Evolutionary conservation across 2,888 invertebrate genomes (phyloP), one percentile per base, ranked within the genome.

Genomic region (Drosophila diplacantha): DNA sequence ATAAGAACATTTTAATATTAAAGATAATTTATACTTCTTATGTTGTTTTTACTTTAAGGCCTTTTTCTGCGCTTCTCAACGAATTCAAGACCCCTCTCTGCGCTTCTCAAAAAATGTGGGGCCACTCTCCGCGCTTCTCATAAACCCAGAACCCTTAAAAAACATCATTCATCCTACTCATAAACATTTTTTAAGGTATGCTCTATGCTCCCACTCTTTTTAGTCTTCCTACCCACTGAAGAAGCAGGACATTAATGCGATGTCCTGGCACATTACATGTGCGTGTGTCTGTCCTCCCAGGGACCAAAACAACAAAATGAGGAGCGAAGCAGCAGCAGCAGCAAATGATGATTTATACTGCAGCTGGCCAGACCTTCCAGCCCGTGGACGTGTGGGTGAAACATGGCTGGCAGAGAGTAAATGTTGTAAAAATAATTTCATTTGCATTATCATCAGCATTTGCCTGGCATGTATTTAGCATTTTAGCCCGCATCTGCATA

Each of bases 281-380:
- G 20, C 20, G 37, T 18, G 6, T 72, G 39, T 35, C 52, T 6
- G 29, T 31, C 20, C 18, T 49, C 16, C 34, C 52, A 39, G 39
- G 32, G 18, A 29, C 20, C 20, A 37, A 46, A 35, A 49, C 63
- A 47, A 41, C 49, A 29, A 59, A 62, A 37, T 62, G 44, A 35
- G 54, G 29, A 46, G 51, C 44, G 8, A 20, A 63, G 38, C 37
- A 47, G 31, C n/a, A 44, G 24, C 24, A 44, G 58, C n/a, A 57
- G 56, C 62, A 82, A 85, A 84, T 81, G 69, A 82, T 85, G 83
- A 84, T 84, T 85, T 85, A 84, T 77, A 73, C 55, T 32, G 53
- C 50, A 54, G 54, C 61, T 61, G 69, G 50, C 26, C 49, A 7
- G 51, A 61, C 44, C 59, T 34, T 18, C 44, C 18, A 44, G 5